A percentile compares a stretch with the other conserved stretches of the same genome.
These are phyloP conservation scores for Emesis russula DNA, from an alignment of 2,888 invertebrate genomes.

Conservation along the genomic window DNA sequence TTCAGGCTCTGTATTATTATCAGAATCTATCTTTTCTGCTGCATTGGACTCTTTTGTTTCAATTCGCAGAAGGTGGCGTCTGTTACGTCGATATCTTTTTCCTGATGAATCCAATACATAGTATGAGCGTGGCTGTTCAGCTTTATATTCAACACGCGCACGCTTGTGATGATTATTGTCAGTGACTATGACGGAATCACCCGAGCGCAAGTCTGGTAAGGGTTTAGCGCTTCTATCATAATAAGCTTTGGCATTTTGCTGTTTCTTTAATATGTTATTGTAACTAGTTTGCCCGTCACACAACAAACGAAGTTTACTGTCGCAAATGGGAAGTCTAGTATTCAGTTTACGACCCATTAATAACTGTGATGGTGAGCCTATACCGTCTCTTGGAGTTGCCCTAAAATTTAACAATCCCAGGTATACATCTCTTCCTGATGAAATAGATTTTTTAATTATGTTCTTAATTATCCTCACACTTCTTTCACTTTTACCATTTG, in stretches of 20 bases:
- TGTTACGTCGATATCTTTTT: neutral
- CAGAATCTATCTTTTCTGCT: too few species aligned
- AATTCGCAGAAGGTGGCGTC: neutral
- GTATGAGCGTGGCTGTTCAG: neutral
- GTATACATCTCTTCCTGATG: neutral
- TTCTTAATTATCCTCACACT: neutral
- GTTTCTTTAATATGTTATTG: neutral
- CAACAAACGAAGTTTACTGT: neutral
- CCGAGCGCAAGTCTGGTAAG: neutral
- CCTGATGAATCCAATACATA: neutral
- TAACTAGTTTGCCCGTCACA: neutral
- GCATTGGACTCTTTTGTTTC: neutral
- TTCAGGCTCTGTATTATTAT: neutral
- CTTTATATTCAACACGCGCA: neutral
- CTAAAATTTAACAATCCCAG: neutral
- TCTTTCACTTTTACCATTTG: neutral
- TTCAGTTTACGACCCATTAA: neutral
- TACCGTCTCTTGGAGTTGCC: neutral
- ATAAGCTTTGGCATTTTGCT: neutral
- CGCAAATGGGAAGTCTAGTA: constrained; percentile 7
- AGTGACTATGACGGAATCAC: neutral
- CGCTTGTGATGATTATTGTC: neutral
- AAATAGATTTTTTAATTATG: neutral
- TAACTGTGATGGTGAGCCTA: neutral
- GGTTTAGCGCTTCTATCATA: neutral